Evolutionary conservation across 2,797 vertebrate genomes (phyloP).

Genomic region (Heterohyrax brucei): DNA sequence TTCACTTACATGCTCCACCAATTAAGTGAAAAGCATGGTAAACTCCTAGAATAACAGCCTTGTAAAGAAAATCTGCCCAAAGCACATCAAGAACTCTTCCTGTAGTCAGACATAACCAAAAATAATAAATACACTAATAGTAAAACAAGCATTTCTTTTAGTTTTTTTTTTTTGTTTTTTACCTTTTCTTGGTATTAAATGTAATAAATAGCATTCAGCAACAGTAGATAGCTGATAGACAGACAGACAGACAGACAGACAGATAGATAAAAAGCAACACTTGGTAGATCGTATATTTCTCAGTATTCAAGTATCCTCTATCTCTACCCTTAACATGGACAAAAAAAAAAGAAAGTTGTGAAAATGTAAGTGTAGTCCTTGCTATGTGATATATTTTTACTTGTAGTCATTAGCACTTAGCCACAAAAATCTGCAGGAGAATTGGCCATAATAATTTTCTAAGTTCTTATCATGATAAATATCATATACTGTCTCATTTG

Average conservation of each 20-base stretch:
- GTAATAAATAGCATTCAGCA: not conserved
- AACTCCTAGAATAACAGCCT: not conserved
- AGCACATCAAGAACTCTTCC: too few species aligned
- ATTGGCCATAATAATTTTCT: not conserved
- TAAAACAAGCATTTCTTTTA: not conserved
- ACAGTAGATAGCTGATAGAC: not conserved
- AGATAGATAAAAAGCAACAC: not conserved
- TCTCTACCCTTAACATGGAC: too few species aligned
- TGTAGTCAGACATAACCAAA: too few species aligned
- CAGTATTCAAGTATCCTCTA: not conserved
- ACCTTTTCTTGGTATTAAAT: not conserved
- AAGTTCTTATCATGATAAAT: not conserved
- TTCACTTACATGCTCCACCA: not conserved
- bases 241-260: too few species aligned
- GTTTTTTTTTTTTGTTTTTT: not conserved
- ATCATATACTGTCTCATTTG: not conserved
- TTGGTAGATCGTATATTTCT: not conserved
- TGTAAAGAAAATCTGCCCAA: not conserved
- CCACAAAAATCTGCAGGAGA: not conserved
- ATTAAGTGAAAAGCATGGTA: not conserved
- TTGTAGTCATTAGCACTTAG: not conserved
- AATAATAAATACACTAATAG: not conserved
- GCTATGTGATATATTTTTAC: not conserved
- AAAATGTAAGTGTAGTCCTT: not conserved
- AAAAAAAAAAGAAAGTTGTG: not conserved